Evolutionary conservation across 2,113 vertebrate species (phyloP).

Genomic region (Melierax canorus): DNA sequence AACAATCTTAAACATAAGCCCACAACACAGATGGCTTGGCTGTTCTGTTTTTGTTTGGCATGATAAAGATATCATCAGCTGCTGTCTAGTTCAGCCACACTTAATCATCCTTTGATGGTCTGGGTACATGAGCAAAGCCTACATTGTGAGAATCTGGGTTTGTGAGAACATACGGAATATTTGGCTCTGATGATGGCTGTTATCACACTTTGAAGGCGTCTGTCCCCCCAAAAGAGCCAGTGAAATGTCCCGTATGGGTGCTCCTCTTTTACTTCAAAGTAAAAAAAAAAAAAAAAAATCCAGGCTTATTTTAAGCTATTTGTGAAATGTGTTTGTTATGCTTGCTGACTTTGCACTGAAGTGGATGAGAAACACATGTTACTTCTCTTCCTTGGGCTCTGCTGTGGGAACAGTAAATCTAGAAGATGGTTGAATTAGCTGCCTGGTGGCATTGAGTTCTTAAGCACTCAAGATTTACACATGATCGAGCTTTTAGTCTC

Average conservation of each 20-base stretch:
- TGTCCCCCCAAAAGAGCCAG: not conserved
- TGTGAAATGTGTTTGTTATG: not conserved
- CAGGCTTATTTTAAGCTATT: not conserved
- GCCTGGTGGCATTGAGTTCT: not conserved
- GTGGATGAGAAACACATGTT: not conserved
- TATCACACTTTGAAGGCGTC: not conserved
- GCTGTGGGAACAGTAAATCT: not conserved
- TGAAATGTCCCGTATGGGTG: not conserved
- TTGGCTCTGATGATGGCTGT: conserved; percentile 13
- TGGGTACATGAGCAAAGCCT: not conserved
- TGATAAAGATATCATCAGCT: conserved; percentile 27
- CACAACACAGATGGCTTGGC: conserved; percentile 45
- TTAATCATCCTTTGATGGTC: conserved; percentile 29
- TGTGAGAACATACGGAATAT: conserved; percentile 17
- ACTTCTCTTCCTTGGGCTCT: not conserved
- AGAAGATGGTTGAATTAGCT: not conserved
- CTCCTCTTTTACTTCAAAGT: not conserved
- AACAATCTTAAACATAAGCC: conserved; percentile 1
- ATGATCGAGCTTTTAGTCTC: not conserved
- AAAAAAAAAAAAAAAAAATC: not conserved
- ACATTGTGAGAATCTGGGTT: not conserved
- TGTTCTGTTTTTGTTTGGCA: conserved; percentile 1
- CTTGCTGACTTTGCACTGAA: not conserved
- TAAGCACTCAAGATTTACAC: not conserved
- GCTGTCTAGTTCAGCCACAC: not conserved